Evolutionary conservation across 2,797 vertebrate species (phyloP).

Genomic region (Lepilemur ruficaudatus): DNA sequence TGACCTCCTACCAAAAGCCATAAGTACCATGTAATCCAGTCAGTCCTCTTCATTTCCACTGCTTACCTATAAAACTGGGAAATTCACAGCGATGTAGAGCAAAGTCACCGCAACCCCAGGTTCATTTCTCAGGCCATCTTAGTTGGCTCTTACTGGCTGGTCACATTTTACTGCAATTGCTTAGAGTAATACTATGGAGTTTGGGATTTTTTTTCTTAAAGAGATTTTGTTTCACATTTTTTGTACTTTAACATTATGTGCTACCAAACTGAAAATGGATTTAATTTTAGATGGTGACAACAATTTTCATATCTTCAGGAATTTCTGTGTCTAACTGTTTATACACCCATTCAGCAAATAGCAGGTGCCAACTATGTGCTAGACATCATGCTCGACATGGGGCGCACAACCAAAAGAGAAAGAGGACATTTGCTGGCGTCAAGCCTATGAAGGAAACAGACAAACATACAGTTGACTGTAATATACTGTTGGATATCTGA

Average conservation of each 20-base stretch:
- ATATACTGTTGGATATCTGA: not conserved
- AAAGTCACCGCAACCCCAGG: not conserved
- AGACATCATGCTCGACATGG: not conserved
- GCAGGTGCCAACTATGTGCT: not conserved
- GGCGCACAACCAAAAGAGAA: rapidly evolving
- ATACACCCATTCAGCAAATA: not conserved
- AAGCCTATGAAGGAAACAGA: not conserved
- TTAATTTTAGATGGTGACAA: not conserved
- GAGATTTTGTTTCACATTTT: not conserved
- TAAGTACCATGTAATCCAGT: not conserved
- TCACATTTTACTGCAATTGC: not conserved
- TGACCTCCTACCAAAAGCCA: not conserved
- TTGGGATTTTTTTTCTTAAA: not conserved
- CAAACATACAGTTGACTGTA: not conserved
- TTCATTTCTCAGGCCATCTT: not conserved
- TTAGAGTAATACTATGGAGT: not conserved
- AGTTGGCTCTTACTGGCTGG: not conserved
- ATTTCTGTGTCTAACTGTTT: not conserved
- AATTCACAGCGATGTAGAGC: not conserved
- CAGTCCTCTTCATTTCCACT: not conserved
- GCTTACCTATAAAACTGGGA: not conserved
- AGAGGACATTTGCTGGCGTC: rapidly evolving
- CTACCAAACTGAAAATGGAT: not conserved
- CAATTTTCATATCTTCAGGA: not conserved
- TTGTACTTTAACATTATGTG: not conserved